phyloP scores from a whole-genome alignment of 2,113 vertebrate species.

The Cyanoderma ruficeps region DNA sequence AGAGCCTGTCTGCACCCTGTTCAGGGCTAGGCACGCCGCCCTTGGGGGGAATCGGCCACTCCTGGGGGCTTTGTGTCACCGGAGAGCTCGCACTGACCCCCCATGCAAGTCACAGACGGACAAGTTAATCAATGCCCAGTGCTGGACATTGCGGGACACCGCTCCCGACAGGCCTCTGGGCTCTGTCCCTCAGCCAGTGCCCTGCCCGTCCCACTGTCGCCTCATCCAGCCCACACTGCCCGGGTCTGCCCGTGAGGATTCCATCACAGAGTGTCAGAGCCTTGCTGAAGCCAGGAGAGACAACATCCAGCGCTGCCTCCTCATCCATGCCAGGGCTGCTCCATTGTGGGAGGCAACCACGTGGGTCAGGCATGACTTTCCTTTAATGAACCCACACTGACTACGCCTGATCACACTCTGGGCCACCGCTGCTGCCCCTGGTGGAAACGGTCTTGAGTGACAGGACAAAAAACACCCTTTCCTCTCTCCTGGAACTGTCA shows the following conservation, averaged over 20 bases:
- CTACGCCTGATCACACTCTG: not conserved
- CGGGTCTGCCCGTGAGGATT: not conserved
- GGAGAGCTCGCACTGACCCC: not conserved
- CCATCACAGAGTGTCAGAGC: no score
- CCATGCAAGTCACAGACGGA: accelerated
- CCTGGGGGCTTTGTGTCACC: not conserved
- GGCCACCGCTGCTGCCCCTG: not conserved
- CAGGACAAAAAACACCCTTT: not conserved
- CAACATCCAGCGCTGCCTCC: not conserved
- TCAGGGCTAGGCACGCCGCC: no score
- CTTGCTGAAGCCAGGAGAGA: not conserved
- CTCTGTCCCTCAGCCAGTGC: not conserved
- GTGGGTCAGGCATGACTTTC: no score
- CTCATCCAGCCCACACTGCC: not conserved
- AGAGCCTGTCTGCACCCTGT: not conserved
- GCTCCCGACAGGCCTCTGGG: not conserved
- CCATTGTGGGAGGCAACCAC: not conserved
- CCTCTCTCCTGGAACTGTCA: not conserved
- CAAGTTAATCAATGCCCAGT: accelerated
- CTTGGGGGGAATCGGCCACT: no score
- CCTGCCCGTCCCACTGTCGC: not conserved
- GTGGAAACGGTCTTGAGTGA: accelerated
- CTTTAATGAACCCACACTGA: not conserved
- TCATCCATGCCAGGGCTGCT: accelerated
- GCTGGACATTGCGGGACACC: not conserved